A percentile compares a stretch with the other conserved stretches of the same genome.
These are phyloP conservation scores for Apamea anceps DNA, from an alignment of 2,888 invertebrate genomes.

Conservation along the genomic window DNA sequence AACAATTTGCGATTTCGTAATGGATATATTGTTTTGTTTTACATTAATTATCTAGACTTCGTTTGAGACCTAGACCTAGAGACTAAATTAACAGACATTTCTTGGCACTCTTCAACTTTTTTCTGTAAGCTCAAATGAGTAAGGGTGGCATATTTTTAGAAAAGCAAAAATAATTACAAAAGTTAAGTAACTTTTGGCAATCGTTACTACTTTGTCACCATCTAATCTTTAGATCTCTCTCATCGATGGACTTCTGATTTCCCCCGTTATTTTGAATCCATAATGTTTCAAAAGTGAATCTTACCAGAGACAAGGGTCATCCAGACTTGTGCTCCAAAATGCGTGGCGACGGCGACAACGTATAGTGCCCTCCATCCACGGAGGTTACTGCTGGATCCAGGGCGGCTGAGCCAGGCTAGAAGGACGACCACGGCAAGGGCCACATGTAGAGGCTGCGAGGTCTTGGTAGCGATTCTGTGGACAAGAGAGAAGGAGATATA, in stretches of 20 bases:
- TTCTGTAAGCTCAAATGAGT: conserved; percentile 37
- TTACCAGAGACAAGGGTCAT: conserved; percentile 97
- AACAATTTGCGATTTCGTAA: neutral
- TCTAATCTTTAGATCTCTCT: neutral
- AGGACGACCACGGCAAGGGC: conserved; percentile 91
- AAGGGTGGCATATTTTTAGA: conserved; percentile 54
- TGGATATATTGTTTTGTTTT: neutral
- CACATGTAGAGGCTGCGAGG: conserved; percentile 94
- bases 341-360: conserved; percentile 94
- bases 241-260: neutral
- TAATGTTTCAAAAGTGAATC: conserved; percentile 41
- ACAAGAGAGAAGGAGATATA: conserved; percentile 60
- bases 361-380: conserved; percentile 92
- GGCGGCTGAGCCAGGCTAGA: conserved; percentile 79
- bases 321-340: conserved; percentile 97
- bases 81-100: conserved; percentile 36
- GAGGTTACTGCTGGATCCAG: conserved; percentile 75
- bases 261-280: neutral
- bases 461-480: conserved; percentile 92
- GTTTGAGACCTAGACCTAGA: conserved; percentile 41
- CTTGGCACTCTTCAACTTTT: conserved; percentile 55
- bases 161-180: conserved; percentile 21
- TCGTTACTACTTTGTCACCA: neutral
- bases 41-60: neutral
- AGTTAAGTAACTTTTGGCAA: conserved; percentile 41